Base-by-base conservation (phyloP, 2,113 vertebrate genomes). In the Forbesichthys agassizii region DNA sequence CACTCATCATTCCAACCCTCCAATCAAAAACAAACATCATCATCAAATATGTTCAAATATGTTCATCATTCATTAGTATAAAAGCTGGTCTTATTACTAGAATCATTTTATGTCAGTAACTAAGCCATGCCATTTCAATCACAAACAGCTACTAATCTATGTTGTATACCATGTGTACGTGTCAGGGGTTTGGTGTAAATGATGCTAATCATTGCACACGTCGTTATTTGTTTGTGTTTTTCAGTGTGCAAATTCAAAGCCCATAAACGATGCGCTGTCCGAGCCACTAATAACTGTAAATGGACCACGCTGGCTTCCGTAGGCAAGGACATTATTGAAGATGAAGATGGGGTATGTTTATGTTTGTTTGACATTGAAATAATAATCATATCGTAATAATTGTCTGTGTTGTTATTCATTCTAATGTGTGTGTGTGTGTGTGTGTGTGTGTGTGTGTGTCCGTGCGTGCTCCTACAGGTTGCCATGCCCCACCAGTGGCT, bases 401-500 rank as follows among this genome's bases (percentile, higher is more conserved):
- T 42, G 59, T 47, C 13, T 14, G 33, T 9, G 36, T 33, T 11
- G 11, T 10, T 52, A 11, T 52, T 14, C 49, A 52, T 56, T 51
- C 51, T 14, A 13, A 60, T 9, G 5, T 36, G 11, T 60, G 33
- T 42, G 9, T 60, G 57, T 11, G 5, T 59, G 61, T 20, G 61
- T 51, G 46, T 63, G 61, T 33, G n/a, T n/a, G 16, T 63, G 61
- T 48, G 52, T 66, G 64, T 42, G 33, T 42, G 49, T 5, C 1
- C 11, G 16, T 48, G n/a, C 42, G 5, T 47, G 54, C 20, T 20
- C 20, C 20, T 69, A 8, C 82, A 99, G 98, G 92, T 99, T 63
- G 96, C 96, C 0, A 99, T 99, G 98, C 98, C 98, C 78, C 98
- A 99, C 85, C 98, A 99, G 72, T 99, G 98, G 98, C 70, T 99